phyloP scores from a whole-genome alignment of 2,888 invertebrate genomes.

The Polydrusus cervinus region DNA sequence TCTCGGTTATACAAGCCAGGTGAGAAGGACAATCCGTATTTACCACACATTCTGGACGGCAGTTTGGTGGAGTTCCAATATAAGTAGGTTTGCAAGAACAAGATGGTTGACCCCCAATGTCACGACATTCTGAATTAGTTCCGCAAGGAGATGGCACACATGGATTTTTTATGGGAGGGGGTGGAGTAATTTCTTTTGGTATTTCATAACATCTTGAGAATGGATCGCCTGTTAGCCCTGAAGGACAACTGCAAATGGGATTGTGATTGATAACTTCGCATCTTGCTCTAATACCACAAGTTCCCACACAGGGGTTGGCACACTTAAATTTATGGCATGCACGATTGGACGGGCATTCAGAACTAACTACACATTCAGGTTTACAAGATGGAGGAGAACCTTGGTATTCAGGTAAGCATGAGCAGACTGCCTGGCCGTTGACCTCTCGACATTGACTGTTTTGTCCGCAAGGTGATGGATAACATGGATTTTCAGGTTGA shows the following conservation, averaged over 20 bases:
- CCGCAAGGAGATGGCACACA: constrained; percentile 79
- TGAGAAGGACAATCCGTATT: constrained; percentile 81
- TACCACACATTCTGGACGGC: constrained; percentile 82
- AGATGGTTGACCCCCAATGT: constrained; percentile 75
- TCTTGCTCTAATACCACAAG: constrained; percentile 82
- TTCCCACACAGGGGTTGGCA: constrained; percentile 82
- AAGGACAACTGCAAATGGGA: constrained; percentile 82
- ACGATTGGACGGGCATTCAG: constrained; percentile 81
- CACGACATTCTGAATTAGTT: constrained; percentile 77
- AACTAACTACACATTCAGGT: constrained; percentile 85
- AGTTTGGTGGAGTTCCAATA: constrained; percentile 84
- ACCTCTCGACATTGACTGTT: constrained; percentile 81
- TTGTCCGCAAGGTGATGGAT: constrained; percentile 84
- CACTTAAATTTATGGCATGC: constrained; percentile 86
- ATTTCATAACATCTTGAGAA: constrained; percentile 78
- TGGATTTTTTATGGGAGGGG: constrained; percentile 71
- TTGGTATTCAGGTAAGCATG: constrained; percentile 80
- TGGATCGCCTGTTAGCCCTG: constrained; percentile 81
- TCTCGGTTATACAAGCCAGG: constrained; percentile 81
- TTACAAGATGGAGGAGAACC: constrained; percentile 85
- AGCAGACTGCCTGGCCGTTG: constrained; percentile 82
- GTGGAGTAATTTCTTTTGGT: constrained; percentile 65
- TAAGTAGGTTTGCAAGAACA: constrained; percentile 81
- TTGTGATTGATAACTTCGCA: constrained; percentile 86
- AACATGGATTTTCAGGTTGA: constrained; percentile 76